These are phyloP conservation scores for Pygoscelis antarcticus DNA, from an alignment of 2,113 vertebrate genomes.

Conservation along the genomic window DNA sequence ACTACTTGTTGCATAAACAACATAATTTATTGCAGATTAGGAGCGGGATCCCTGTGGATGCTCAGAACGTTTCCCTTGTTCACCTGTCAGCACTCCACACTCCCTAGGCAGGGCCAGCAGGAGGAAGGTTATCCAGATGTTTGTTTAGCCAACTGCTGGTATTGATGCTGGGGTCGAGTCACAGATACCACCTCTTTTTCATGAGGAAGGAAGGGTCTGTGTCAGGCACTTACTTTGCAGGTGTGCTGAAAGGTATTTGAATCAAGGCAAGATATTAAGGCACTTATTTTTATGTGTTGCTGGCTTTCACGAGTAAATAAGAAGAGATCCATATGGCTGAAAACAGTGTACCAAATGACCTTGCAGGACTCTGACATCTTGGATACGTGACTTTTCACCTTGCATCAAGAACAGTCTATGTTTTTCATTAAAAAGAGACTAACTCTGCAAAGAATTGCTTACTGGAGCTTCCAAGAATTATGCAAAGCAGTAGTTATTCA, in stretches of 20 bases:
- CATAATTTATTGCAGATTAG: not conserved
- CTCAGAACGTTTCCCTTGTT: not conserved
- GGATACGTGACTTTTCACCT: not conserved
- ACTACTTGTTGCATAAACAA: not conserved
- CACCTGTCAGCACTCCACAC: rapidly evolving
- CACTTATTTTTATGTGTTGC: not conserved
- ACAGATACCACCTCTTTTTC: not conserved
- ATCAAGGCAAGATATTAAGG: not conserved
- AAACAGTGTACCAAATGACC: not conserved
- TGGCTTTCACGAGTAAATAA: not conserved
- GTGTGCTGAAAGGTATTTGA: not conserved
- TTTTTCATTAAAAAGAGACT: not conserved
- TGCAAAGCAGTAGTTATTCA: not conserved
- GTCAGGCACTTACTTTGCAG: not conserved
- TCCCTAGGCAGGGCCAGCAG: not conserved
- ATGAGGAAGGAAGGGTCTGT: not conserved
- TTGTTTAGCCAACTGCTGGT: not conserved
- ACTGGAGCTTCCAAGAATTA: not conserved
- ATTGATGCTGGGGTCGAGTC: not conserved
- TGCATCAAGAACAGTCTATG: not conserved
- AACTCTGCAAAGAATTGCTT: not conserved
- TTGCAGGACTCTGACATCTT: not conserved
- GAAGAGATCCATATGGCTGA: not conserved
- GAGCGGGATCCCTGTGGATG: not conserved
- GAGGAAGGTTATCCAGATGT: not conserved